Conservation (phyloP, 2,888 invertebrate species). For the Hesperia comma region DNA sequence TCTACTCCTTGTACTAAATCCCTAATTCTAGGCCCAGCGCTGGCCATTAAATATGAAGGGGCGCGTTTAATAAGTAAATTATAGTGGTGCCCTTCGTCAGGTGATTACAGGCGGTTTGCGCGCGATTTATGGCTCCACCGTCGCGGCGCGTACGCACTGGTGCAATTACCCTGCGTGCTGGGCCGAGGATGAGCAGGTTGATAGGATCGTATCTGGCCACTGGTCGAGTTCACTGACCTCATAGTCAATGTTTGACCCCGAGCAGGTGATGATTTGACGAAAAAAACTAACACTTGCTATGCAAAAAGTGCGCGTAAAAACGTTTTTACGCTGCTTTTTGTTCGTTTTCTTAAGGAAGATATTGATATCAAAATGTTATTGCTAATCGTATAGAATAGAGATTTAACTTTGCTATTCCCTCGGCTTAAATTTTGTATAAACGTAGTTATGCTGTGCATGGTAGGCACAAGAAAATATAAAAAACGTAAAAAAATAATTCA, state of each 20-base stretch:
- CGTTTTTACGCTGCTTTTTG: no score
- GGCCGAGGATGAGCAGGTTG: slow-evolving; percentile 25
- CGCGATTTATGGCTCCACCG: slow-evolving; percentile 62
- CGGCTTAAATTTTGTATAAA: no score
- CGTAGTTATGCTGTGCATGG: no score
- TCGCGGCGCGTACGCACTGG: slow-evolving; percentile 65
- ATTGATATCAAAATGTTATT: no score
- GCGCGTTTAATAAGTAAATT: slow-evolving; percentile 36
- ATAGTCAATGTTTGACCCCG: background rate
- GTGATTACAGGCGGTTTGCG: slow-evolving; percentile 74
- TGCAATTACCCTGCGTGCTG: slow-evolving; percentile 62
- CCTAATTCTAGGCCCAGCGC: slow-evolving; percentile 9
- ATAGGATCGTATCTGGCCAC: background rate
- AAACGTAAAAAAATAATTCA: no score
- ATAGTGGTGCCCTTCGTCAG: slow-evolving; percentile 66
- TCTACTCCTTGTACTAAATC: slow-evolving; percentile 5
- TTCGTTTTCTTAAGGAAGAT: no score
- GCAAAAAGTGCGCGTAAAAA: no score
- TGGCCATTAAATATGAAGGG: slow-evolving; percentile 27
- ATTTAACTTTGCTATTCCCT: no score
- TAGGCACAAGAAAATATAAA: no score
- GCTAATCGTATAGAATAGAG: no score
- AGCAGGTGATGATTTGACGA: background rate
- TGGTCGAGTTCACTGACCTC: background rate
- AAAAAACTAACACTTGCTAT: no score